Conservation (phyloP, 2,888 invertebrate genomes). For the Plusia festucae region DNA sequence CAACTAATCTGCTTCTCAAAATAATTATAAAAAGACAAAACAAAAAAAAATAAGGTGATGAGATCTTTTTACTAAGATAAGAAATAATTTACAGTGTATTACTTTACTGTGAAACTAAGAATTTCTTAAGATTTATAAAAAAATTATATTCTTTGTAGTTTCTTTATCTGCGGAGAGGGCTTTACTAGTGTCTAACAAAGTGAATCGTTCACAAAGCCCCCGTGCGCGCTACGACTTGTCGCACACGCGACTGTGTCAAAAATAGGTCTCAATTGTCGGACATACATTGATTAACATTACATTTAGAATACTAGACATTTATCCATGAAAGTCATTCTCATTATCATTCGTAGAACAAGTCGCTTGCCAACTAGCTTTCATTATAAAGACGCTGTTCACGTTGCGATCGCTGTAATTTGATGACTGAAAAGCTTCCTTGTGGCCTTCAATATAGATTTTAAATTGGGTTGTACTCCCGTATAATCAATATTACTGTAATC, state of each 20-base stretch:
- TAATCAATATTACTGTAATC: slow-evolving; percentile 11
- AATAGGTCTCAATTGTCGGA: slow-evolving; percentile 35
- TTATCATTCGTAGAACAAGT: slow-evolving; percentile 44
- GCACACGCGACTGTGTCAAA: slow-evolving; percentile 33
- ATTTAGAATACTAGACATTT: slow-evolving; percentile 58
- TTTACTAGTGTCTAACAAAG: slow-evolving; percentile 66
- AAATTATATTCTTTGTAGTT: slow-evolving; percentile 63
- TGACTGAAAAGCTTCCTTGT: not conserved
- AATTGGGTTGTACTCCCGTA: not conserved
- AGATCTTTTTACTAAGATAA: slow-evolving; percentile 90
- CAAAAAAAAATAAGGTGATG: slow-evolving; percentile 88
- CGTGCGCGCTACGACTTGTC: slow-evolving; percentile 35
- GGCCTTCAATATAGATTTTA: not conserved
- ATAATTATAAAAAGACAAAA: slow-evolving; percentile 88
- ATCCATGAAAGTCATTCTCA: slow-evolving; percentile 44
- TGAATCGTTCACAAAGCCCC: slow-evolving; percentile 31
- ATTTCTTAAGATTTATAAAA: slow-evolving; percentile 84
- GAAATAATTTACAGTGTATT: slow-evolving; percentile 87
- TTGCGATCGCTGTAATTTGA: slow-evolving; percentile 27
- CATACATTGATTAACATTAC: slow-evolving; percentile 49
- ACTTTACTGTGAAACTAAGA: slow-evolving; percentile 86
- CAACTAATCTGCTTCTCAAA: slow-evolving; percentile 89
- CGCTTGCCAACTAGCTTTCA: slow-evolving; percentile 29
- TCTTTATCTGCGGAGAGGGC: slow-evolving; percentile 70
- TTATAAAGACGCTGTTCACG: slow-evolving; percentile 30